Percentiles rank a stretch among this genome's conserved stretches.
These are phyloP conservation scores for Acronicta leporina DNA, from an alignment of 2,888 invertebrate species.

Conservation along the genomic window DNA sequence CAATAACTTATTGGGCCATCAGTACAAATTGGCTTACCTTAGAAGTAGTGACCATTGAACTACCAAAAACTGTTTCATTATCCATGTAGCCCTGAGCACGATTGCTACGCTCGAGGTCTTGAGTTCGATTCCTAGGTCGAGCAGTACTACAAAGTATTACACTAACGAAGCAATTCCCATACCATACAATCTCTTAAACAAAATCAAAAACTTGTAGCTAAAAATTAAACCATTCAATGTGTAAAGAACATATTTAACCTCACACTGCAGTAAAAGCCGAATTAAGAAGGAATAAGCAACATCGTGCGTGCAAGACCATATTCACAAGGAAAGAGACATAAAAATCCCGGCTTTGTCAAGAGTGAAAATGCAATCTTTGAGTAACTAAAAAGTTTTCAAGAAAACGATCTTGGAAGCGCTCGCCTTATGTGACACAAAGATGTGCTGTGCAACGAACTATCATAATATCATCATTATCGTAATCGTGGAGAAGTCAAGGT, in stretches of 20 bases:
- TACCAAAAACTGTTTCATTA: too few relatives aligned
- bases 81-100: too few relatives aligned
- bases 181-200: background rate
- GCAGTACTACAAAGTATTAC: too few relatives aligned
- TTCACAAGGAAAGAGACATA: conserved; percentile 56
- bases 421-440: conserved; percentile 46
- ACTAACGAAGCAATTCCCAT: too few relatives aligned
- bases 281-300: conserved; percentile 33
- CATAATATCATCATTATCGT: too few relatives aligned
- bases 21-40: too few relatives aligned
- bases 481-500: too few relatives aligned
- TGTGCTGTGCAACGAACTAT: too few relatives aligned
- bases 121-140: too few relatives aligned
- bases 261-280: conserved; percentile 35
- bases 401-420: conserved; percentile 67
- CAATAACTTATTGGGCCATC: too few relatives aligned
- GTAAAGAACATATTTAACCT: conserved; percentile 29
- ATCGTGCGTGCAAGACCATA: conserved; percentile 51
- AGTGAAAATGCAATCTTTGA: conserved; percentile 73
- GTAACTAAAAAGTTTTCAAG: conserved; percentile 76
- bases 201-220: background rate
- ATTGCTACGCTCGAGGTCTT: too few relatives aligned
- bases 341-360: conserved; percentile 65
- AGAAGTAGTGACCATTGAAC: too few relatives aligned
- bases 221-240: conserved; percentile 20